These are phyloP conservation scores for Platerodrilus igneus DNA, from an alignment of 2,888 invertebrate species.

Conservation along the genomic window DNA sequence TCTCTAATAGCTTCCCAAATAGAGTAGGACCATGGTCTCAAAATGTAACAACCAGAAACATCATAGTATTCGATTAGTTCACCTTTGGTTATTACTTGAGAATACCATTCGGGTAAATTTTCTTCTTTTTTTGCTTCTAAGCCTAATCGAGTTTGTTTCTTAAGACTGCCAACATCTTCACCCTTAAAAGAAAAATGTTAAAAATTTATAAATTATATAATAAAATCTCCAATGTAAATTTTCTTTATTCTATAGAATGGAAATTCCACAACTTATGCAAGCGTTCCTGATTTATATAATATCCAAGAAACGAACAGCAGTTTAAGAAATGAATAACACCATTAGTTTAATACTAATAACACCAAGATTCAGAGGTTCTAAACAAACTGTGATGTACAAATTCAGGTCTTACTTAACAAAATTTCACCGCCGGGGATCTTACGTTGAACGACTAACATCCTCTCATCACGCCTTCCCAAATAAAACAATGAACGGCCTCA, in stretches of 20 bases:
- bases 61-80: slow-evolving; percentile 99
- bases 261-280: too few relatives aligned
- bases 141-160: slow-evolving; percentile 91
- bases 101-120: slow-evolving; percentile 96
- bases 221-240: background rate
- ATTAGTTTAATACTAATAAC: background rate
- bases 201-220: background rate
- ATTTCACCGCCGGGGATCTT: too few relatives aligned
- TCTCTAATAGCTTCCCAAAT: slow-evolving; percentile 91
- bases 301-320: too few relatives aligned
- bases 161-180: slow-evolving; percentile 52
- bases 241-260: too few relatives aligned
- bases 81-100: slow-evolving; percentile 85
- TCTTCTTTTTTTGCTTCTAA: slow-evolving; percentile 90
- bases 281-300: too few relatives aligned
- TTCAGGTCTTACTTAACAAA: too few relatives aligned
- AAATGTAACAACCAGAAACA: slow-evolving; percentile 97
- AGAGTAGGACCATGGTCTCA: slow-evolving; percentile 94
- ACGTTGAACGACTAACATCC: too few relatives aligned
- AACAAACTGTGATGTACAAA: too few relatives aligned
- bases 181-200: slow-evolving; percentile 8
- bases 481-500: too few relatives aligned
- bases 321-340: background rate
- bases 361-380: too few relatives aligned
- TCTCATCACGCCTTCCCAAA: too few relatives aligned